These are phyloP conservation scores for Axea sp. DNA, from an alignment of 2,888 invertebrate genomes.

Conservation along the genomic window DNA sequence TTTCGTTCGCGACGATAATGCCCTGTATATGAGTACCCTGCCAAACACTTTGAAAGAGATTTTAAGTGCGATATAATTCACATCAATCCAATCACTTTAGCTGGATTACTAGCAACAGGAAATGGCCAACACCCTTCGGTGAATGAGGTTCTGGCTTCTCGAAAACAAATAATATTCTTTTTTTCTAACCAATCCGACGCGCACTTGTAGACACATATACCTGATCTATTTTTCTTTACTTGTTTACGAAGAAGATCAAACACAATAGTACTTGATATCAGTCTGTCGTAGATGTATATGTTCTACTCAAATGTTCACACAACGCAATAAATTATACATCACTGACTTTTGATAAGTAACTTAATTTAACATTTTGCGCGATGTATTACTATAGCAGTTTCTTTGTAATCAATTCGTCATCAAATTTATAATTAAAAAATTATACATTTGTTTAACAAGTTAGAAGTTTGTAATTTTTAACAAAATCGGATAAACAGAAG, in stretches of 20 bases:
- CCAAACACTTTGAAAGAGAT: constrained; percentile 63
- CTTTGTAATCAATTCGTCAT: too few relatives aligned
- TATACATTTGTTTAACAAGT: too few relatives aligned
- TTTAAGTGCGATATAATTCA: constrained; percentile 69
- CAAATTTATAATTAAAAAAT: too few relatives aligned
- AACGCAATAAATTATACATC: constrained; percentile 48
- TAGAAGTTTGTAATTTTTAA: too few relatives aligned
- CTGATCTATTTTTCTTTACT: constrained; percentile 48
- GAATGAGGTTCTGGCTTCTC: constrained; percentile 41
- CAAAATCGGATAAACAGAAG: too few relatives aligned
- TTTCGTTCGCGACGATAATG: constrained; percentile 46
- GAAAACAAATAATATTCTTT: constrained; percentile 56
- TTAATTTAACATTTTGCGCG: constrained; percentile 1
- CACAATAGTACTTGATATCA: constrained; percentile 44
- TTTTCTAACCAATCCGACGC: constrained; percentile 42
- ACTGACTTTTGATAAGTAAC: constrained; percentile 34
- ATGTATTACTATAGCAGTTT: too few relatives aligned
- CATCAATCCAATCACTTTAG: constrained; percentile 74
- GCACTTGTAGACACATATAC: constrained; percentile 9
- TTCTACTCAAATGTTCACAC: constrained; percentile 41
- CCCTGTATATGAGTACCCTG: constrained; percentile 53
- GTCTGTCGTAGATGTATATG: constrained; percentile 53
- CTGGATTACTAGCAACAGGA: constrained; percentile 72
- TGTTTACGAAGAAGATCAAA: constrained; percentile 40
- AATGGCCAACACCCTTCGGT: constrained; percentile 67